A percentile compares a stretch with the other conserved stretches of the same genome.
phyloP scores from a whole-genome alignment of 2,797 vertebrate species.

The Sebastes umbrosus region DNA sequence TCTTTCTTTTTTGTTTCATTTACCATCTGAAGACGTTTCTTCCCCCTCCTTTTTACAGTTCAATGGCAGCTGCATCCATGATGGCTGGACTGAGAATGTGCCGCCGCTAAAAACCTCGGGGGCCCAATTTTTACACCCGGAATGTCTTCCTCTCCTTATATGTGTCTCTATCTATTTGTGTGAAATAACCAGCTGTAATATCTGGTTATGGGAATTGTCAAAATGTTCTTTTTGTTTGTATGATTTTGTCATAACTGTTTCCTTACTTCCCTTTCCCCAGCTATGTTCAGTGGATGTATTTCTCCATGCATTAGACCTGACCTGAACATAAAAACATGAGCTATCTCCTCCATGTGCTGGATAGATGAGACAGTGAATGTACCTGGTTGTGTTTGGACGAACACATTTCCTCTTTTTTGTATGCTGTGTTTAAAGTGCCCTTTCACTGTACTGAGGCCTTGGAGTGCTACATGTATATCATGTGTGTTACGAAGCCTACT shows the following conservation, averaged over 20 bases:
- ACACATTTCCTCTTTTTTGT: conserved; percentile 63
- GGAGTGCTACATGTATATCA: conserved; percentile 34
- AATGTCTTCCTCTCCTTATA: conserved; percentile 72
- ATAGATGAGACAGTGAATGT: conserved; percentile 68
- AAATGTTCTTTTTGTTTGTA: conserved; percentile 61
- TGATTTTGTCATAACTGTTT: conserved; percentile 79
- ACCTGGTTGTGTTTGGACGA: conserved; percentile 46
- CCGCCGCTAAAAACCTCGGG: conserved; percentile 60
- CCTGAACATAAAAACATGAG: conserved; percentile 80
- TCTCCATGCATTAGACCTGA: conserved; percentile 72
- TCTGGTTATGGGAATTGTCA: conserved; percentile 75
- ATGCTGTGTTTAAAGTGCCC: conserved; percentile 56
- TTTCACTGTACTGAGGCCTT: conserved; percentile 67
- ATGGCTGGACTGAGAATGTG: conserved; percentile 79
- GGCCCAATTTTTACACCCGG: conserved; percentile 53
- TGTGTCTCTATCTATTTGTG: conserved; percentile 72
- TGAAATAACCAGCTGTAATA: conserved; percentile 74
- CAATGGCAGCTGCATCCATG: conserved; percentile 77
- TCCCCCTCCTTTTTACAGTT: conserved; percentile 76
- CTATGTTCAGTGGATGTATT: conserved; percentile 83
- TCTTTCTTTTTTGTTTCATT: conserved; percentile 59
- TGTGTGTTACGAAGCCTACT: conserved; percentile 43
- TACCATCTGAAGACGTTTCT: conserved; percentile 67
- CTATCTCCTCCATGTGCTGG: conserved; percentile 56
- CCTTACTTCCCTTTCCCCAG: conserved; percentile 80